These are phyloP conservation scores for Sarcophaga bullata DNA, from an alignment of 1,140 invertebrate species.

Conservation along the genomic window DNA sequence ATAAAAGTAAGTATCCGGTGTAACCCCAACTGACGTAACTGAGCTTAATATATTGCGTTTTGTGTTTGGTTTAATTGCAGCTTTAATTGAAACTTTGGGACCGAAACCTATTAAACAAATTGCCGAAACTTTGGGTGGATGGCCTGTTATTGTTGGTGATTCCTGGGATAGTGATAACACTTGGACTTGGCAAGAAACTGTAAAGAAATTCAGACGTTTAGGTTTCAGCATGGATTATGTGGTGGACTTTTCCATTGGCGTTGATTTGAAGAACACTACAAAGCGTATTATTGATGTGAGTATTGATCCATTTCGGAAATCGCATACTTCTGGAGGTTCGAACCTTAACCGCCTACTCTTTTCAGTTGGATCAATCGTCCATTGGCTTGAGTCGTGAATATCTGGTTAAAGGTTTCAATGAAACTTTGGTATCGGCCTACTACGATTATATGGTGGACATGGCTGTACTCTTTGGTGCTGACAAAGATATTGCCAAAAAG, in stretches of 20 bases:
- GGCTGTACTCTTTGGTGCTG: constrained; percentile 86
- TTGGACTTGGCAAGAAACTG: constrained; percentile 84
- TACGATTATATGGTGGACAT: constrained; percentile 89
- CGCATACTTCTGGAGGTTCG: background rate
- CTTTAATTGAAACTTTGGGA: constrained; percentile 78
- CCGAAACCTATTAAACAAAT: constrained; percentile 76
- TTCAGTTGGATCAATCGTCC: constrained; percentile 90
- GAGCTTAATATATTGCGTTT: background rate
- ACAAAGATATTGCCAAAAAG: constrained; percentile 73
- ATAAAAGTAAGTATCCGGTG: constrained; percentile 75
- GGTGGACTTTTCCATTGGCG: constrained; percentile 89
- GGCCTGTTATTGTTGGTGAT: constrained; percentile 86
- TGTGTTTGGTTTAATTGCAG: constrained; percentile 64
- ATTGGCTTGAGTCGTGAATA: constrained; percentile 90
- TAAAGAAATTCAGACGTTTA: constrained; percentile 80
- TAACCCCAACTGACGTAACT: background rate
- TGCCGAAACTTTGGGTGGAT: constrained; percentile 83
- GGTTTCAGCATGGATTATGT: constrained; percentile 93
- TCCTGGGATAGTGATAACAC: constrained; percentile 75
- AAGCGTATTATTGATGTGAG: constrained; percentile 87
- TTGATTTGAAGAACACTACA: constrained; percentile 92
- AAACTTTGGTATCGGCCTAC: constrained; percentile 82
- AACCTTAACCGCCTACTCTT: constrained; percentile 3
- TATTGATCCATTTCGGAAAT: constrained; percentile 45
- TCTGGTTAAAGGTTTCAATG: constrained; percentile 82